Base-by-base conservation (phyloP, 2,888 invertebrate species). In the Orthosia gothica region DNA sequence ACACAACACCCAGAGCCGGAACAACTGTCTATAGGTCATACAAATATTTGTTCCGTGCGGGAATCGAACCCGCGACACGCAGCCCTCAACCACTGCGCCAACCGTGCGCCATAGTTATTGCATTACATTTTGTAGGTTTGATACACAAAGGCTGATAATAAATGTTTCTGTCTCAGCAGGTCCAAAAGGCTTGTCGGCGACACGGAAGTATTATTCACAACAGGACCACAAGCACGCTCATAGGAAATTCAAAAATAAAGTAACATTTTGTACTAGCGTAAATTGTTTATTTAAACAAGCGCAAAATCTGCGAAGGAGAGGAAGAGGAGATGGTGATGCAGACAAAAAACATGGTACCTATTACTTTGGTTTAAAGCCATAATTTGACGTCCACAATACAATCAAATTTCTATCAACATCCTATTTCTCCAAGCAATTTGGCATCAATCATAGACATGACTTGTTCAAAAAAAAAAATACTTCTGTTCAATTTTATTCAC, bases 191-290 rank as follows among this genome's bases (percentile, higher is more conserved):
- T 72, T 59, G 16, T 63, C 73, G 52, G 54, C 54, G 40, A 20
- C 83, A 54, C 67, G 45, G 16, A 72, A 78, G 47, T 68, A 74
- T 13, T 55, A 69, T 49, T 18, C 49, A 40, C 55, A 23, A 55
- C 13, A 13, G 15, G 45, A 63, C 49, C 45, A 55, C 15, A 68
- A 82, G 58, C 52, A 61, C n/a, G 16, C 18, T 57, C 23, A 32
- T 20, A 70, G 58, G 68, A 63, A 45, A 16, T 47, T 73, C 23
- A 77, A 55, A 47, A 64, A 59, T 47, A 82, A 62, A 59, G 71
- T 79, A 50, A 66, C 58, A 59, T 83, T 83, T 76, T 74, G 74
- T 45, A 66, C 57, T 47, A 70, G 70, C 20, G 66, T 76, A 18
- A 58, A 70, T 61, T 67, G 62, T 47, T 57, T 83, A 67, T 67